Percentiles rank a stretch among this genome's conserved stretches.
phyloP scores from a whole-genome alignment of 2,113 vertebrate genomes.

The Gallinago paraguaiae region DNA sequence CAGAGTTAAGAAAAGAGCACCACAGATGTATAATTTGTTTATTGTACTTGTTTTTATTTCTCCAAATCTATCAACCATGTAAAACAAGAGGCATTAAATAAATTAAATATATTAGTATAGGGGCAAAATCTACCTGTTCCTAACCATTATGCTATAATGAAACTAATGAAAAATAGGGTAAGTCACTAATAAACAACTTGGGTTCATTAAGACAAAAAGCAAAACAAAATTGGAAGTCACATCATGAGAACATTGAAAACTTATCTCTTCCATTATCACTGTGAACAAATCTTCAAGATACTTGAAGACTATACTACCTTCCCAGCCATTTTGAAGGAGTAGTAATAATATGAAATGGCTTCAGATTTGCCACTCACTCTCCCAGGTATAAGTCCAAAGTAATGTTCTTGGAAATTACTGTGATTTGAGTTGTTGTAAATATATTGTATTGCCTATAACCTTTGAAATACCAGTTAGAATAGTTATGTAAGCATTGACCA shows the following conservation, averaged over 20 bases:
- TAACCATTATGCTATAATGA: background rate
- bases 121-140: background rate
- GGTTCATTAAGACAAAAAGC: background rate
- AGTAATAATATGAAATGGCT: background rate
- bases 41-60: background rate
- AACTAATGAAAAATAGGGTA: background rate
- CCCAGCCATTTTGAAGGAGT: background rate
- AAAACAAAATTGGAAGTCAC: background rate
- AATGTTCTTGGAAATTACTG: background rate
- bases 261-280: background rate
- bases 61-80: background rate
- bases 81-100: background rate
- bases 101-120: background rate
- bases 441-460: background rate
- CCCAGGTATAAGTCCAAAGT: background rate
- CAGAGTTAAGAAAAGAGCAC: background rate
- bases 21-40: background rate
- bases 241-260: background rate
- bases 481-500: background rate
- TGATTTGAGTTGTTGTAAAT: background rate
- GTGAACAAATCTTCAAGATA: background rate
- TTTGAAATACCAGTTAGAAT: background rate
- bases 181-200: background rate
- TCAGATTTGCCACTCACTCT: background rate
- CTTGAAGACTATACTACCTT: background rate